Percentiles rank a stretch among this genome's conserved stretches.
These are phyloP conservation scores for Limnodromus scolopaceus DNA, from an alignment of 2,797 vertebrate genomes.

Conservation along the genomic window DNA sequence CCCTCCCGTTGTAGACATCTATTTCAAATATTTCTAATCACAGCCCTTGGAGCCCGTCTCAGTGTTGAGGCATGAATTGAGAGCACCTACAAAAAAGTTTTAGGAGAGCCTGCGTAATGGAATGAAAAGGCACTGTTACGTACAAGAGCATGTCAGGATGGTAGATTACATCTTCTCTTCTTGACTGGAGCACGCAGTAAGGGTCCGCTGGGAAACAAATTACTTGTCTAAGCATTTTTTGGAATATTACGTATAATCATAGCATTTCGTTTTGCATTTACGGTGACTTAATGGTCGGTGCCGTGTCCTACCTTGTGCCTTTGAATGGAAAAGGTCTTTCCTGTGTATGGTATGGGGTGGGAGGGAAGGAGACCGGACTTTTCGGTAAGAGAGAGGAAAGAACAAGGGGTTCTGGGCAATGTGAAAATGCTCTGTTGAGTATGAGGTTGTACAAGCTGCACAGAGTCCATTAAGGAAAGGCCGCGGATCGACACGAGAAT, in stretches of 20 bases:
- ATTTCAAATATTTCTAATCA: background rate
- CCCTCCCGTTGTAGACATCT: background rate
- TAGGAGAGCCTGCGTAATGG: background rate
- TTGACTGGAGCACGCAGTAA: background rate
- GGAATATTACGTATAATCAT: background rate
- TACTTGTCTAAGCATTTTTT: background rate
- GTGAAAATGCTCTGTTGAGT: constrained; percentile 4
- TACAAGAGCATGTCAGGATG: background rate
- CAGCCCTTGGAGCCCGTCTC: background rate
- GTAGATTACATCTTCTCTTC: background rate
- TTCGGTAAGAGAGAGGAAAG: background rate
- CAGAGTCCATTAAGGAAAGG: constrained; percentile 81
- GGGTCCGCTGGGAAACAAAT: background rate
- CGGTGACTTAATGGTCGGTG: background rate
- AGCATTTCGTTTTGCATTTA: background rate
- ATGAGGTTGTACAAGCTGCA: constrained; percentile 27
- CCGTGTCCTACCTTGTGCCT: background rate
- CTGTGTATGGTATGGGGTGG: background rate
- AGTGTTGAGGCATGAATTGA: background rate
- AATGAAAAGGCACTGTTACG: background rate
- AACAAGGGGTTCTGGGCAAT: background rate
- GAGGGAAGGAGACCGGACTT: background rate
- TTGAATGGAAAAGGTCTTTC: background rate
- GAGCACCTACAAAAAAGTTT: background rate
- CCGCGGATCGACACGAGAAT: constrained; percentile 70